phyloP scores from a whole-genome alignment of 2,888 invertebrate species.

The Mythimna loreyi region DNA sequence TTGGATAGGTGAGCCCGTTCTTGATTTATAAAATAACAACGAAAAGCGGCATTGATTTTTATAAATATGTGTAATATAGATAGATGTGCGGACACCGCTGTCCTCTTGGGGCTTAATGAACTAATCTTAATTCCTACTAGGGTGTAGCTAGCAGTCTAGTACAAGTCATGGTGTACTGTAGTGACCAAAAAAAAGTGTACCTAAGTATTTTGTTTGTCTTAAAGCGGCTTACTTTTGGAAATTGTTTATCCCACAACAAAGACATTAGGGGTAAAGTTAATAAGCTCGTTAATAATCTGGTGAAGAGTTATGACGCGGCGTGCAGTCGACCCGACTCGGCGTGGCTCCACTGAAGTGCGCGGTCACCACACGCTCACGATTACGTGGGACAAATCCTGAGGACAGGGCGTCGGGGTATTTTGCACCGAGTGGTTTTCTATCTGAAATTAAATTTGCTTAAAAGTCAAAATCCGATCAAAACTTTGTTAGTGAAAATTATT shows the following conservation, averaged over 20 bases:
- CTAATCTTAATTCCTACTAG: background rate
- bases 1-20: too few species aligned
- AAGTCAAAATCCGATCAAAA: background rate
- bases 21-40: too few species aligned
- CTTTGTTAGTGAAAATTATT: background rate
- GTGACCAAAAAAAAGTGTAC: background rate
- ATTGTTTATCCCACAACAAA: conserved; percentile 57
- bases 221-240: conserved; percentile 19
- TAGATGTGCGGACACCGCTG: too few species aligned
- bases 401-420: background rate
- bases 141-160: too few species aligned
- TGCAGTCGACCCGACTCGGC: conserved; percentile 32
- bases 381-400: conserved; percentile 31
- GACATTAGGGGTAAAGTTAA: conserved; percentile 61
- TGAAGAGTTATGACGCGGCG: conserved; percentile 62
- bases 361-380: conserved; percentile 24
- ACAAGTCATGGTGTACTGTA: background rate
- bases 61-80: too few species aligned
- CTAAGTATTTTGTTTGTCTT: background rate
- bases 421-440: background rate
- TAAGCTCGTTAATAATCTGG: conserved; percentile 64
- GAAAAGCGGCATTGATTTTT: too few species aligned
- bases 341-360: conserved; percentile 33
- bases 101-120: too few species aligned
- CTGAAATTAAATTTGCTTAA: background rate